Evolutionary conservation across 2,797 vertebrate species (phyloP).

Genomic region (Aythya fuligula): DNA sequence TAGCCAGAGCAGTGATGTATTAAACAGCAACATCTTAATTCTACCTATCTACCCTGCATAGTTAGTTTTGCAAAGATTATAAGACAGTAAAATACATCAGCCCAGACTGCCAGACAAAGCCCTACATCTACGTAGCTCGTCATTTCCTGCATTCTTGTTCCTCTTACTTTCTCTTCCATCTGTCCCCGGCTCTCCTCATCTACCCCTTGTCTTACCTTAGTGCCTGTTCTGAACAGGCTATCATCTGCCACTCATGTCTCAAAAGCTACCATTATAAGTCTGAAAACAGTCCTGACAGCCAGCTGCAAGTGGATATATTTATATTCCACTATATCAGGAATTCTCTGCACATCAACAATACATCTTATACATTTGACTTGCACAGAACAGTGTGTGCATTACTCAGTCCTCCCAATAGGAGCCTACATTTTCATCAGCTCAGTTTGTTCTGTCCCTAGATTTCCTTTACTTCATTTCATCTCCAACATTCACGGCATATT

Average conservation of each 20-base stretch:
- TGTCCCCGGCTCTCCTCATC: not conserved
- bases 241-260: not conserved
- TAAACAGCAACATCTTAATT: slow-evolving; percentile 6
- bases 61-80: not conserved
- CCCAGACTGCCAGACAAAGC: not conserved
- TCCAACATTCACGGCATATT: not conserved
- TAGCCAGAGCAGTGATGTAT: not conserved
- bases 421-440: not conserved
- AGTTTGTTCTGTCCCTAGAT: not conserved
- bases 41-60: not conserved
- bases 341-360: not conserved
- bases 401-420: not conserved
- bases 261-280: not conserved
- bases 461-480: not conserved
- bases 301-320: not conserved
- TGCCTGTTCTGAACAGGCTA: not conserved
- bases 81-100: not conserved
- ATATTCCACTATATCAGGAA: not conserved
- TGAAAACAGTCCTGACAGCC: not conserved
- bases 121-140: not conserved
- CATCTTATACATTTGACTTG: not conserved
- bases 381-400: not conserved
- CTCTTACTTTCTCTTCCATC: not conserved
- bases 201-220: not conserved
- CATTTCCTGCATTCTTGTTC: not conserved